Percentiles rank a stretch among this genome's conserved stretches.
Evolutionary conservation across 2,113 vertebrate genomes (phyloP).

Genomic region (Mesocricetus auratus): DNA sequence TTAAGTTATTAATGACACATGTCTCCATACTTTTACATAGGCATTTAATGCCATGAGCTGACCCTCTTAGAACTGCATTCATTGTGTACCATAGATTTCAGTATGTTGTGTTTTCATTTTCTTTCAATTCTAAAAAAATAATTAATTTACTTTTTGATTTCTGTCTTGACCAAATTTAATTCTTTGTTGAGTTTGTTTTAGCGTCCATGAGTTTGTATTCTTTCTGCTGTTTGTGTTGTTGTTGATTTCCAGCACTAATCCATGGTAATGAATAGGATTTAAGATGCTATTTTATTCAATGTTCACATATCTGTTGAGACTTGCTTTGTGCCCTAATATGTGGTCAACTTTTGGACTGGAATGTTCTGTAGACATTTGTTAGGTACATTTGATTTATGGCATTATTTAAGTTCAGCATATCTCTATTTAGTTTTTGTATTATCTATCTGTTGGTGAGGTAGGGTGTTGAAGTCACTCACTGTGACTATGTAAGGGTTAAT

Average conservation of each 20-base stretch:
- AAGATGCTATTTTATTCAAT: neutral
- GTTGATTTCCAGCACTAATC: neutral
- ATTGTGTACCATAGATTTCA: neutral
- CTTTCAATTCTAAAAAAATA: neutral
- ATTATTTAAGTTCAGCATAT: neutral
- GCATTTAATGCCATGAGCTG: neutral
- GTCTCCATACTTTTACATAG: neutral
- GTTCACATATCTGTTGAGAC: neutral
- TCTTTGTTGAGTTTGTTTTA: neutral
- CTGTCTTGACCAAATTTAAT: neutral
- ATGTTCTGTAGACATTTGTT: neutral
- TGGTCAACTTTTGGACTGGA: neutral
- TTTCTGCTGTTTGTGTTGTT: neutral
- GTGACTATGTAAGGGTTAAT: neutral
- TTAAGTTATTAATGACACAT: neutral
- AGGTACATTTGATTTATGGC: neutral
- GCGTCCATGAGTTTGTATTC: neutral
- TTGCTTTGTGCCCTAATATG: neutral
- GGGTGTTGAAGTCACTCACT: neutral
- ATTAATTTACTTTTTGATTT: neutral
- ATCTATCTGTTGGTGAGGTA: neutral
- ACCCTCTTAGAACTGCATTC: neutral
- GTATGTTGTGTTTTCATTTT: neutral
- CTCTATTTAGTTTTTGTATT: neutral
- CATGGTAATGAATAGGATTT: fast-evolving